These are phyloP conservation scores for Helobdella robusta DNA, from an alignment of 2,888 invertebrate species.

Conservation along the genomic window DNA sequence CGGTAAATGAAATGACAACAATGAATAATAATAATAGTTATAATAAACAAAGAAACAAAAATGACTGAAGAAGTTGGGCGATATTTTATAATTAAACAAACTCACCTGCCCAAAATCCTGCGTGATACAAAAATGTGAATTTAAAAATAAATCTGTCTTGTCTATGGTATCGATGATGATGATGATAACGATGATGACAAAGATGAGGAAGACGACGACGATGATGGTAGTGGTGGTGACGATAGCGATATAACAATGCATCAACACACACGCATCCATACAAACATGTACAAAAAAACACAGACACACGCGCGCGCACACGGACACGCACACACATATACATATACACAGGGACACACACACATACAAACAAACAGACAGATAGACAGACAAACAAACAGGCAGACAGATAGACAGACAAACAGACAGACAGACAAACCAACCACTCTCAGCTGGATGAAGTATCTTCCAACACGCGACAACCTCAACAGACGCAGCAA, in stretches of 20 bases:
- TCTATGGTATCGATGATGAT: too few relatives aligned
- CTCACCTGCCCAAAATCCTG: too few relatives aligned
- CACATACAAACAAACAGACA: slow-evolving; percentile 12
- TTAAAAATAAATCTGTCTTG: too few relatives aligned
- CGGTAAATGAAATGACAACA: too few relatives aligned
- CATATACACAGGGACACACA: slow-evolving; percentile 9
- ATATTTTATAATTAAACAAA: too few relatives aligned
- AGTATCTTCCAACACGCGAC: slow-evolving; percentile 16
- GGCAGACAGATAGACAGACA: slow-evolving; percentile 9
- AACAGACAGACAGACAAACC: slow-evolving; percentile 13
- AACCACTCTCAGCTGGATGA: slow-evolving; percentile 12
- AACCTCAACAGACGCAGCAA: slow-evolving; percentile 18
- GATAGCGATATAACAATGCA: neutral
- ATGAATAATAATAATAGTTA: too few relatives aligned
- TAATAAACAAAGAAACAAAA: too few relatives aligned
- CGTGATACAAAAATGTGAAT: too few relatives aligned
- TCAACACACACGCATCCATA: neutral
- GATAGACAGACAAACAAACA: slow-evolving; percentile 3
- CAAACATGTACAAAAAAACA: neutral
- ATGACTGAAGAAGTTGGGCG: too few relatives aligned
- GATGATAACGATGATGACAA: too few relatives aligned
- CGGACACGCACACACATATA: slow-evolving; percentile 9
- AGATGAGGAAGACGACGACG: too few relatives aligned
- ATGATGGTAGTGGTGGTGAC: too few relatives aligned
- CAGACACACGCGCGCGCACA: slow-evolving; percentile 9